Evolutionary conservation across 2,113 vertebrate species (phyloP).

Genomic region (Psilopogon haemacephalus): DNA sequence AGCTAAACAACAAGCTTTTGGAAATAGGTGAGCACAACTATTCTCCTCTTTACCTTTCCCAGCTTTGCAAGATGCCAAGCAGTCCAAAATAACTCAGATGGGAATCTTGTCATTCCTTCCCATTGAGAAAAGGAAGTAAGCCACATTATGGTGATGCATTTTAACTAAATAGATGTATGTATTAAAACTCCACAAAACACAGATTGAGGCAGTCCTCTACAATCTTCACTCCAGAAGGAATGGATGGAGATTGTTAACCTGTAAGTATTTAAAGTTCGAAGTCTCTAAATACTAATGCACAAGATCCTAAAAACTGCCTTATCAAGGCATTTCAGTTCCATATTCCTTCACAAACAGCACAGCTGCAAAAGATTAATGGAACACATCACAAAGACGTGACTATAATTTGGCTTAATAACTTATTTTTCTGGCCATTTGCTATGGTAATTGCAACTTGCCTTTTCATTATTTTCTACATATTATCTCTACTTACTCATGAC

Average conservation of each 20-base stretch:
- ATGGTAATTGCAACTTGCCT: background rate
- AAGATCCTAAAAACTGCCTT: background rate
- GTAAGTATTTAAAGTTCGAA: background rate
- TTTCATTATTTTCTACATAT: background rate
- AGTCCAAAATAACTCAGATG: background rate
- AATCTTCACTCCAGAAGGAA: background rate
- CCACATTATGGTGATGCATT: background rate
- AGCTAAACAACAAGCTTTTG: background rate
- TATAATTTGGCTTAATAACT: background rate
- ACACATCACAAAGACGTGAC: background rate
- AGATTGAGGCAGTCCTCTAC: background rate
- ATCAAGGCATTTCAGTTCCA: background rate
- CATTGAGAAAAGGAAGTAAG: background rate
- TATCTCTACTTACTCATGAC: background rate
- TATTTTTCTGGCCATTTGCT: background rate
- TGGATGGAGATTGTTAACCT: background rate
- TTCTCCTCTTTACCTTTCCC: background rate
- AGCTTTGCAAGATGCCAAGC: background rate
- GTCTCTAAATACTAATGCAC: background rate
- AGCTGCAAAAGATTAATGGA: background rate
- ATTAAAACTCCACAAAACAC: background rate
- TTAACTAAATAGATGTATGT: background rate
- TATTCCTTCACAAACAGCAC: background rate
- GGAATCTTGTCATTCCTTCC: background rate
- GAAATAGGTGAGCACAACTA: background rate